phyloP scores from a whole-genome alignment of 1,140 invertebrate genomes.

The Augochlora pura region DNA sequence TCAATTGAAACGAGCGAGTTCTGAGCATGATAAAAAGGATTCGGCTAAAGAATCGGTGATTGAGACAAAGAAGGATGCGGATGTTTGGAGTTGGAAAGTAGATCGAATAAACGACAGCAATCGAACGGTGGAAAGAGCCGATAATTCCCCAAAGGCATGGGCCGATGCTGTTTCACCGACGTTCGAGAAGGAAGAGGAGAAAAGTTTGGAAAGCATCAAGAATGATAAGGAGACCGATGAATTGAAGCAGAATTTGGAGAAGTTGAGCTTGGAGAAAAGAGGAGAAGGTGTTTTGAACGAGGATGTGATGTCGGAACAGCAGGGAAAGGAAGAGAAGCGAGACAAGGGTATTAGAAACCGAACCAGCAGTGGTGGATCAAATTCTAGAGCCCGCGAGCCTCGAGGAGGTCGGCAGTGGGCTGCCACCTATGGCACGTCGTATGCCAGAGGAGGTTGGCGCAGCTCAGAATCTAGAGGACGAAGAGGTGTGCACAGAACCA shows the following conservation, averaged over 20 bases:
- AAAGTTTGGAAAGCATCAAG: conserved; percentile 64
- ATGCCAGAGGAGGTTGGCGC: conserved; percentile 71
- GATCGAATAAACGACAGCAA: conserved; percentile 57
- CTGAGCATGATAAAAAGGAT: conserved; percentile 74
- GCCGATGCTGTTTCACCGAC: conserved; percentile 79
- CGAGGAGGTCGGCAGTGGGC: conserved; percentile 71
- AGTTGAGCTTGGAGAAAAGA: conserved; percentile 73
- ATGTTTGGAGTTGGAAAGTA: conserved; percentile 70
- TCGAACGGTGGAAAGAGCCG: conserved; percentile 48
- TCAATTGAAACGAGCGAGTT: conserved; percentile 78
- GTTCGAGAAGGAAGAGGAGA: conserved; percentile 78
- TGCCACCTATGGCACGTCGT: conserved; percentile 71
- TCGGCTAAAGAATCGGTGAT: conserved; percentile 61
- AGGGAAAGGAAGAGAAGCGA: conserved; percentile 74
- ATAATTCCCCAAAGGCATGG: conserved; percentile 77
- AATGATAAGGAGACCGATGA: conserved; percentile 69
- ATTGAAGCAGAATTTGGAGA: conserved; percentile 73
- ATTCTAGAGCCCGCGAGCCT: conserved; percentile 63
- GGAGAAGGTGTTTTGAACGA: conserved; percentile 69
- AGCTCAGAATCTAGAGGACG: conserved; percentile 74
- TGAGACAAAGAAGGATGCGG: conserved; percentile 75
- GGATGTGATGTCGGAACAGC: conserved; percentile 67
- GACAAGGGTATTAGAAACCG: conserved; percentile 74
- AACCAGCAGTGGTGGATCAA: conserved; percentile 67
- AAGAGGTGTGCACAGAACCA: conserved; percentile 61